Base-by-base conservation (phyloP, 2,888 invertebrate species). In the Branchellion lobata region DNA sequence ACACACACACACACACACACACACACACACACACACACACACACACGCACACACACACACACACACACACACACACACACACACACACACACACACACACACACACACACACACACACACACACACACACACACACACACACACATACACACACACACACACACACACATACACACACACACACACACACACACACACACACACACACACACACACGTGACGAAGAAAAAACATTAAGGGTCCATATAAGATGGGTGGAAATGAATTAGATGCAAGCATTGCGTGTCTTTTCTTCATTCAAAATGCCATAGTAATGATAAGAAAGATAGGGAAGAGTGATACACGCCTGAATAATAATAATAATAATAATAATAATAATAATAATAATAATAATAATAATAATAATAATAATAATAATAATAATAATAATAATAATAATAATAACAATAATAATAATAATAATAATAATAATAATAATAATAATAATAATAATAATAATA, bases 81-180 rank as follows among this genome's bases (percentile, higher is more conserved):
- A 47, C 29, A 75, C 29, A 75, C 57, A 47, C 31, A 75, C 27
- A 75, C 11, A 40, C 40, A 71, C 47, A 78, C 31, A 78, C 40
- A 78, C 33, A 78, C 47, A 78, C 47, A 69, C 47, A 78, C 47
- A 78, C 69, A 69, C 51, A 78, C 69, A 78, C 24, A 69, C 69
- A 79, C 33, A 79, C 73, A 72, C 51, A 79, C 47, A 40, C 33
- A 79, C 47, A 79, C 51, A 79, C 40, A 79, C 51, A 79, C 51
- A 79, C 29, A 79, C 53, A 79, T 40, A 72, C 53, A 69, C 11
- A 31, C 33, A 29, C 21, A 31, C 27, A 69, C 27, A 5, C 29
- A 69, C 21, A 69, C 21, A 29, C 2, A 69, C 27, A 31, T 27
- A 69, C 27, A 65, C 65, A 65, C 65, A 65, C 65, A 65, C 65